These are phyloP conservation scores for Intellagama lesueurii DNA, from an alignment of 2,797 vertebrate species.

Conservation along the genomic window DNA sequence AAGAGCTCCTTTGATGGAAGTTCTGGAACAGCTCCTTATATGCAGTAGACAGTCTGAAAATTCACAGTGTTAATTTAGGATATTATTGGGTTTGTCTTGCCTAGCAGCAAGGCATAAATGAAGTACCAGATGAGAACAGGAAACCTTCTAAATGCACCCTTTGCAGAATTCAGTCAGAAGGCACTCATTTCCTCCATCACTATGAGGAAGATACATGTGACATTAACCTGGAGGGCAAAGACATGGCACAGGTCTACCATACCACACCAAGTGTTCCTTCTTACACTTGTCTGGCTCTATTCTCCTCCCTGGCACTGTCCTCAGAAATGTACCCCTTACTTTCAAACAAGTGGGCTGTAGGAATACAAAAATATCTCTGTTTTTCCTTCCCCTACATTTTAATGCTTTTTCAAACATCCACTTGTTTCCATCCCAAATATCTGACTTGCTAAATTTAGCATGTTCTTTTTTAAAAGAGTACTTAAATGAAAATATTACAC, in stretches of 20 bases:
- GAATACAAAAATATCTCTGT: too few species aligned
- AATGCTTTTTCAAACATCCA: too few species aligned
- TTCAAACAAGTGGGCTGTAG: too few species aligned
- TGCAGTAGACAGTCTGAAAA: slow-evolving; percentile 40
- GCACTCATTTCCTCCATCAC: neutral
- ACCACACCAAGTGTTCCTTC: neutral
- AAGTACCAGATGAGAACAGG: neutral
- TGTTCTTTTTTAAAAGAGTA: too few species aligned
- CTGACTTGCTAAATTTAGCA: too few species aligned
- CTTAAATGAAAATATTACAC: too few species aligned
- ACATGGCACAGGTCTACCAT: neutral
- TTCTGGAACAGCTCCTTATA: slow-evolving; percentile 66
- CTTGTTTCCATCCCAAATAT: too few species aligned
- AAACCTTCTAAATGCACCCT: neutral
- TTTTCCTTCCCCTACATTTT: neutral
- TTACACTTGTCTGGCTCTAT: neutral
- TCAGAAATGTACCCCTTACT: neutral
- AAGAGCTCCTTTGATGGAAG: slow-evolving; percentile 39
- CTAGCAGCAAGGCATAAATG: slow-evolving; percentile 10
- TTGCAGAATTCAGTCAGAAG: neutral
- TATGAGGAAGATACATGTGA: neutral
- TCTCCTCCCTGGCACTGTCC: neutral
- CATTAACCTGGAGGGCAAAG: neutral
- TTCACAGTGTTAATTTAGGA: slow-evolving; percentile 4
- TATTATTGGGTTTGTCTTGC: slow-evolving; percentile 26